Percentiles rank a stretch among this genome's conserved stretches.
These are phyloP conservation scores for Apteryx mantelli DNA, from an alignment of 2,113 vertebrate species.

Conservation along the genomic window DNA sequence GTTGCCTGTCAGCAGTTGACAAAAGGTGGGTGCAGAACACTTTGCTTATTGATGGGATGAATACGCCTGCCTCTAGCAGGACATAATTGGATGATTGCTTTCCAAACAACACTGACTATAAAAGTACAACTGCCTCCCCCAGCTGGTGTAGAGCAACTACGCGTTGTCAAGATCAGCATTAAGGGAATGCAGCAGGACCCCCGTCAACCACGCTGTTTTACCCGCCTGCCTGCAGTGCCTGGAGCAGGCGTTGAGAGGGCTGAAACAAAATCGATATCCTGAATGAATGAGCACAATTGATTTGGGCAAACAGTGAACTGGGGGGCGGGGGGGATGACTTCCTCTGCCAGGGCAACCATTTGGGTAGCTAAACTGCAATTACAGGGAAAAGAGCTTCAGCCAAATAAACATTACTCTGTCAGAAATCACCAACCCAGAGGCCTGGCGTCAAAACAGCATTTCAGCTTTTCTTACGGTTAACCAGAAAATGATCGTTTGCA, in stretches of 20 bases:
- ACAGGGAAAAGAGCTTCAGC: accelerated
- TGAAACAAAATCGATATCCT: neutral
- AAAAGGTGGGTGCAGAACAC: neutral
- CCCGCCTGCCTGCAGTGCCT: neutral
- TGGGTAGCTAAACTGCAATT: neutral
- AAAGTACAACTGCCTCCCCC: neutral
- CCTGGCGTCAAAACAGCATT: neutral
- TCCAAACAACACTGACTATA: neutral
- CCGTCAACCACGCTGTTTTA: neutral
- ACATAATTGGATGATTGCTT: neutral
- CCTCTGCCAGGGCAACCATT: neutral
- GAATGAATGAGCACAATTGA: neutral
- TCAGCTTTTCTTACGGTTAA: neutral
- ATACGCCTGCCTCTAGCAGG: accelerated
- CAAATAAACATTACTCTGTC: neutral
- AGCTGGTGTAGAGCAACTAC: accelerated
- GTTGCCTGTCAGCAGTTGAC: neutral
- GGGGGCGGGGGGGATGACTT: neutral
- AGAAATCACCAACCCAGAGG: neutral
- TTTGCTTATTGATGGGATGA: neutral
- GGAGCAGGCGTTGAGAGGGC: neutral
- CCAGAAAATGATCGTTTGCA: neutral
- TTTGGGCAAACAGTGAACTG: neutral
- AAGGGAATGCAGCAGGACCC: neutral
- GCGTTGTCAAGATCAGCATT: accelerated